Conservation (phyloP, 2,113 vertebrate genomes). For the Rostratula benghalensis region DNA sequence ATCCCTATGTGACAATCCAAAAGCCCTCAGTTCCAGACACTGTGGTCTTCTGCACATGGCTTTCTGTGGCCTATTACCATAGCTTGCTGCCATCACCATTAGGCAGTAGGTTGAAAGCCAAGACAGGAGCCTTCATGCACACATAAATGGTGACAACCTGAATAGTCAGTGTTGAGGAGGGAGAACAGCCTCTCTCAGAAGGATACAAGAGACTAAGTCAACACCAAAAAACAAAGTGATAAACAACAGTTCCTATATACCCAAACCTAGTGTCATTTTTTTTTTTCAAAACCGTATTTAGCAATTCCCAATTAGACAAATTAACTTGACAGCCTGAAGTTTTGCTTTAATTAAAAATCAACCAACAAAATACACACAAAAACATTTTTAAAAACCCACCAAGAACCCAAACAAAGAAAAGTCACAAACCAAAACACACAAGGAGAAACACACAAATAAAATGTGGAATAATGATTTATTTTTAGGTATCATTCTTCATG, state of each 20-base stretch:
- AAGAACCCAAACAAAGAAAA: no score
- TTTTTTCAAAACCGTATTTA: neutral
- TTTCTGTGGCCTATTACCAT: neutral
- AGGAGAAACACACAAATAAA: neutral
- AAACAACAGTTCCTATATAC: neutral
- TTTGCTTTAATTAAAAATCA: neutral
- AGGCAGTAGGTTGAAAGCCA: fast-evolving
- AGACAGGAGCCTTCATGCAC: neutral
- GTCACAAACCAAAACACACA: neutral
- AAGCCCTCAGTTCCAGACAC: neutral
- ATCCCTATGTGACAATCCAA: neutral
- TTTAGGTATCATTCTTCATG: neutral
- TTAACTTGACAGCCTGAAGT: neutral
- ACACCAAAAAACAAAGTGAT: neutral
- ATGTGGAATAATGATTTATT: neutral
- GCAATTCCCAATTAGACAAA: neutral
- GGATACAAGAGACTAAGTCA: neutral
- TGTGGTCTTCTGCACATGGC: neutral
- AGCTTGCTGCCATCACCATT: neutral
- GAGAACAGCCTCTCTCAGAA: neutral
- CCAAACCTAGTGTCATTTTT: neutral
- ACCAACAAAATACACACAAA: neutral
- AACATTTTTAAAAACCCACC: no score
- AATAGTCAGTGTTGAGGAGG: neutral
- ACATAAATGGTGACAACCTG: neutral